Base-by-base conservation (phyloP, 2,113 vertebrate species). In the Prolemur simus region DNA sequence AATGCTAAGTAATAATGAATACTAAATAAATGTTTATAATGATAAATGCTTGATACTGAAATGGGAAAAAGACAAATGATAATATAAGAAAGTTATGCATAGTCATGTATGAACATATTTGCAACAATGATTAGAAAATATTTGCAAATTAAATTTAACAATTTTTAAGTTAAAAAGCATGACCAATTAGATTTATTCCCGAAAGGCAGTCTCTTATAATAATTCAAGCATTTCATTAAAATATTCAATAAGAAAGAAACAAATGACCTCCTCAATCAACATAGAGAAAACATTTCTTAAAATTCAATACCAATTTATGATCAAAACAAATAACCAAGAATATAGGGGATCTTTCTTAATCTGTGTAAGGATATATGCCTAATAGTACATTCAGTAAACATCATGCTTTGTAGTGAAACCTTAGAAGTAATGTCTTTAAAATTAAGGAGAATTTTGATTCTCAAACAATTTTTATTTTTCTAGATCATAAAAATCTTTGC, bases 361-460 rank as follows among this genome's bases (percentile, higher is more conserved):
- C 29, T 56, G 6, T 54, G 32, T 2, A 63, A 47, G 7, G 10
- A 2, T 63, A 8, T 13, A 11, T 76, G 7, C 32, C 9, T 87
- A 23, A 83, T 39, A 68, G 17, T 63, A 29, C 18, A 42, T 39
- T 49, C 42, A 45, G 4, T 64, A 78, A 32, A 27, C 34, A 12
- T 2, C 3, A 32, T 45, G 21, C 45, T 27, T 18, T 60, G 5
- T 87, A 60, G 32, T 37, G 10, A 80, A 73, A 64, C 1, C 34
- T 68, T 20, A 49, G 52, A 96, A 52, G 12, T 2, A 45, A 4
- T 69, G 37, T 93, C 27, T 82, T 74, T 45, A 85, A 52, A 77
- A 21, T 68, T 73, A 80, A 87, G 54, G 23, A 80, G 21, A 68
- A 52, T 91, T 96, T 86, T 89, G 37, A 83, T 73, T 95, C 15